Evolutionary conservation across 2,888 invertebrate genomes (phyloP), one percentile per base, ranked within the genome.

Genomic region (Cheilosia pagana): DNA sequence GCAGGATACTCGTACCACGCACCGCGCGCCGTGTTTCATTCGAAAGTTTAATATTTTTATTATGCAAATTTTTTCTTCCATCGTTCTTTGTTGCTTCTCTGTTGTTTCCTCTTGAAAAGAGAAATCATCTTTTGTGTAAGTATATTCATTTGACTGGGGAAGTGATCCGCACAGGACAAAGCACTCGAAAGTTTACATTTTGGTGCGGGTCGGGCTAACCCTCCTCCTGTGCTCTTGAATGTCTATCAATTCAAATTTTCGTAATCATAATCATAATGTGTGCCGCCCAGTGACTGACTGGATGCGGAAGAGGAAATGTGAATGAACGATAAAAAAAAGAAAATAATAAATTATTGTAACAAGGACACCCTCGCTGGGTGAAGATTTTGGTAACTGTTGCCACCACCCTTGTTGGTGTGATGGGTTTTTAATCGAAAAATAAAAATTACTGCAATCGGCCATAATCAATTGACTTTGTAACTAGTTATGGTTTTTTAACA

Each of bases 401-500:
- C 57, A 72, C 77, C 70, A 35, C 35, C 35, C 35, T 35, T 35
- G 68, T 65, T 31, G 28, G 23, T 25, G 65, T 65, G 77, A 85
- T 85, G 85, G 81, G 85, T 85, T 85, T 81, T 85, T 76, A 85
- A 85, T 85, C 85, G 85, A 85, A 81, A 85, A 81, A 85, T 81
- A 76, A 85, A 81, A 85, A 85, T 85, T 85, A 81, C 85, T 25
- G 25, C 81, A 85, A 75, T 85, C 85, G 75, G 60, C 65, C 60
- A 76, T 76, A 85, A 85, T 85, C 85, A 85, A 85, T 85, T 85
- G 85, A 85, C 65, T 85, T 74, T 65, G 81, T 63, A 48, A 50
- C 50, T 25, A 50, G 77, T 72, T 43, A 59, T 57, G 60, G 52
- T 31, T 72, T 81, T 68, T 68, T 68, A 70, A 74, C 70, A 48